Conservation (phyloP, 1,140 invertebrate species). For the Heliothis subflexa region DNA sequence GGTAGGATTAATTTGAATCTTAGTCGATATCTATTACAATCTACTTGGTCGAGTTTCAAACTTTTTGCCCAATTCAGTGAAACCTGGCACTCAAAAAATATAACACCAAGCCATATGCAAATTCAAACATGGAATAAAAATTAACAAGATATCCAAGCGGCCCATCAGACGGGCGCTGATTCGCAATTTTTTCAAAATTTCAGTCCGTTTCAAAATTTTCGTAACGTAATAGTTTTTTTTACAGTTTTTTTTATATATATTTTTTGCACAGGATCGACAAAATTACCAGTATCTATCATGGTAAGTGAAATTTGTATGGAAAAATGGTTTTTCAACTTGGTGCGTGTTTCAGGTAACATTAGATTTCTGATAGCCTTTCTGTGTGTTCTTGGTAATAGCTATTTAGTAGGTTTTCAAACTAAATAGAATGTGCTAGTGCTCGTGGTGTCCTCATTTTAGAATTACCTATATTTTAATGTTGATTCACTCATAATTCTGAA, state of each 20-base stretch:
- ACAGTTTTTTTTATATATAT: constrained; percentile 68
- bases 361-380: not conserved
- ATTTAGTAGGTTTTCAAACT: no score
- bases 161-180: constrained; percentile 69
- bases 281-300: constrained; percentile 77
- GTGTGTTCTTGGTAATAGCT: not conserved
- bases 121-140: constrained; percentile 60
- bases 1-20: no score
- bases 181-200: constrained; percentile 80
- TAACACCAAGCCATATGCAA: constrained; percentile 5
- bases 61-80: constrained; percentile 15
- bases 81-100: constrained; percentile 35
- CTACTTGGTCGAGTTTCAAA: not conserved
- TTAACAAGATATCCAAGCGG: constrained; percentile 63
- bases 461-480: no score
- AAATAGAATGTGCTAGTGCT: no score
- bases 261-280: constrained; percentile 63
- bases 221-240: constrained; percentile 69
- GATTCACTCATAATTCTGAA: no score
- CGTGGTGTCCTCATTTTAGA: no score
- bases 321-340: not conserved
- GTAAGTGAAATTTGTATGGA: constrained; percentile 64
- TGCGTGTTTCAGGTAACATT: not conserved
- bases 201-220: constrained; percentile 76
- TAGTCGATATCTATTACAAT: not conserved